phyloP scores from a whole-genome alignment of 2,888 invertebrate species.

The Nephrotoma guestfalica region DNA sequence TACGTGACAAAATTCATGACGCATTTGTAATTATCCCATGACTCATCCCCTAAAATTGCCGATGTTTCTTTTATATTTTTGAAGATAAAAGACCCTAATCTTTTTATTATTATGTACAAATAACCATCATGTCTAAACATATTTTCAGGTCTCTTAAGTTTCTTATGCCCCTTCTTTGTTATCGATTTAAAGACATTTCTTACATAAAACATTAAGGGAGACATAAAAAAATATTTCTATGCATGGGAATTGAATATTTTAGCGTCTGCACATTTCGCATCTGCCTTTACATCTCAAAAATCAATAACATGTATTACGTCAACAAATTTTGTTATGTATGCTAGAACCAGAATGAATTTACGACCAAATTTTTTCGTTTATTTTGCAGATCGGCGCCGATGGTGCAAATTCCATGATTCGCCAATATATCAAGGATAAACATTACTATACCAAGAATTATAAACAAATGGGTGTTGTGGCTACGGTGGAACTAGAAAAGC shows the following conservation, averaged over 20 bases:
- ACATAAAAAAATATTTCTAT: not conserved
- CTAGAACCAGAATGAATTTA: not conserved
- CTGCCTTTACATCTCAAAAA: not conserved
- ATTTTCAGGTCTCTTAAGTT: not conserved
- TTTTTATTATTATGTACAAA: not conserved
- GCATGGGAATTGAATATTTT: not conserved
- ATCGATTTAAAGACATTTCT: not conserved
- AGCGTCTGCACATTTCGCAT: not conserved
- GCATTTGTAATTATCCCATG: not conserved
- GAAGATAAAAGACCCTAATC: not conserved
- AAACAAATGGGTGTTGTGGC: constrained; percentile 87
- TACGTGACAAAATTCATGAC: not conserved
- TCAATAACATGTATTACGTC: not conserved
- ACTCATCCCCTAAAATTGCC: not conserved
- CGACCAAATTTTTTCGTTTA: not conserved
- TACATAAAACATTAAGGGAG: not conserved
- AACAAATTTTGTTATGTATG: not conserved
- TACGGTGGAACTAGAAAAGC: constrained; percentile 63
- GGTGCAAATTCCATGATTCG: constrained; percentile 83
- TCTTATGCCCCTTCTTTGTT: not conserved
- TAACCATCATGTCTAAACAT: not conserved
- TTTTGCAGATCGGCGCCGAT: constrained; percentile 76
- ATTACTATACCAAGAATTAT: constrained; percentile 50
- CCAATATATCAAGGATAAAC: constrained; percentile 46
- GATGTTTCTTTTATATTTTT: not conserved